Evolutionary conservation across 2,888 invertebrate species (phyloP).

Genomic region (Parascotia fuliginaria): DNA sequence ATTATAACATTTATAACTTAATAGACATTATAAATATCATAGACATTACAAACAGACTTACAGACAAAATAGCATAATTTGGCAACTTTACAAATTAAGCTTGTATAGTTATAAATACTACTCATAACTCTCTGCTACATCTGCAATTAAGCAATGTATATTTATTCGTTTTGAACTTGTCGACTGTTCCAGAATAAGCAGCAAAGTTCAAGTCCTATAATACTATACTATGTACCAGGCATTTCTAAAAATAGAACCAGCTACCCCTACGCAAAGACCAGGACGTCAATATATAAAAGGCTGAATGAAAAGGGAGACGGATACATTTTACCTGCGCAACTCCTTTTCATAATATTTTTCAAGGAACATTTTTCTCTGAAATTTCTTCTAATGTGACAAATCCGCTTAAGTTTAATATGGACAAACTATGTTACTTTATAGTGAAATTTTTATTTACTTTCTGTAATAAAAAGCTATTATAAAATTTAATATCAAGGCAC

Average conservation of each 20-base stretch:
- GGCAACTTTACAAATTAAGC: too few species aligned
- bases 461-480: too few species aligned
- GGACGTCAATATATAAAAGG: slow-evolving; percentile 28
- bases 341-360: slow-evolving; percentile 19
- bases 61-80: too few species aligned
- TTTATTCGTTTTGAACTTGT: slow-evolving; percentile 8
- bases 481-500: too few species aligned
- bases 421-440: not conserved
- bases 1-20: too few species aligned
- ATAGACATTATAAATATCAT: too few species aligned
- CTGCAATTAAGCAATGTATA: slow-evolving; percentile 23
- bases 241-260: slow-evolving; percentile 62
- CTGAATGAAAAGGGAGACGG: slow-evolving; percentile 16
- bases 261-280: slow-evolving; percentile 51
- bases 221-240: slow-evolving; percentile 40
- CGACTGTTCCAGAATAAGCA: slow-evolving; percentile 17
- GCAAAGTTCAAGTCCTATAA: slow-evolving; percentile 28
- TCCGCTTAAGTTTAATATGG: slow-evolving; percentile 2
- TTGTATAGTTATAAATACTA: too few species aligned
- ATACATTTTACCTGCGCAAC: slow-evolving; percentile 19
- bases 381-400: slow-evolving; percentile 20
- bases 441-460: not conserved
- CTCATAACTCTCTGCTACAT: too few species aligned
- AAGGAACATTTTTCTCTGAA: slow-evolving; percentile 11
- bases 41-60: too few species aligned